Evolutionary conservation across 53 echinoderm and acorn worm species (phyloP).

Genomic region (Pentamera pediparva): DNA sequence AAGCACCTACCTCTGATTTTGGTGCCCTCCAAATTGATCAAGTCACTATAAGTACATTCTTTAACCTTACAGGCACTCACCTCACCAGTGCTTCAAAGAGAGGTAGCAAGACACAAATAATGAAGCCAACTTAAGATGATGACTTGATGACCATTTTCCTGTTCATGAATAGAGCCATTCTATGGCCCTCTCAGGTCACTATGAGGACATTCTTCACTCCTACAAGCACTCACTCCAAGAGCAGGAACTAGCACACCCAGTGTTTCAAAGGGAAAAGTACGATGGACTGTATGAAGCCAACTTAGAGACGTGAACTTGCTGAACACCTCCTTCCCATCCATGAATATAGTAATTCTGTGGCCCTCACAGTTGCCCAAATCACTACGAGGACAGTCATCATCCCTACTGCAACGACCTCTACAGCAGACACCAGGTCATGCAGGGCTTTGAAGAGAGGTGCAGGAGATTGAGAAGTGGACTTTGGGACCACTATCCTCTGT

Average conservation of each 20-base stretch:
- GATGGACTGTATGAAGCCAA: too few species aligned
- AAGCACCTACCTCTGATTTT: too few species aligned
- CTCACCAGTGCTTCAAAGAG: slow-evolving; percentile 85
- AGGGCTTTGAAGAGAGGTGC: slow-evolving; percentile 83
- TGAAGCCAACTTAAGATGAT: slow-evolving; percentile 91
- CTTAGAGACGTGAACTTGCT: too few species aligned
- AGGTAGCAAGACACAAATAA: slow-evolving; percentile 81
- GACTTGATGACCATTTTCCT: slow-evolving; percentile 90
- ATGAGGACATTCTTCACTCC: too few species aligned
- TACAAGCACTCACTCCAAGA: too few species aligned
- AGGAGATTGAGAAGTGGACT: slow-evolving; percentile 80
- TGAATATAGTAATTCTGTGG: too few species aligned
- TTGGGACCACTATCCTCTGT: slow-evolving; percentile 87
- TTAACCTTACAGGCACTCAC: slow-evolving; percentile 33
- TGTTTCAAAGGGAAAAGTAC: too few species aligned
- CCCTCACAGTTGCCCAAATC: background rate
- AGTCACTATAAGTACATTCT: background rate
- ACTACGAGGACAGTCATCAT: background rate
- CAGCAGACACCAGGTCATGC: too few species aligned
- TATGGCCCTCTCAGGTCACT: slow-evolving; percentile 86
- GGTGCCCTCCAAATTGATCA: background rate
- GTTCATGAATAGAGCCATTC: slow-evolving; percentile 95
- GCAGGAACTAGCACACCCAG: too few species aligned
- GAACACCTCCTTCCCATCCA: too few species aligned
- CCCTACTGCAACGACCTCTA: slow-evolving; percentile 44